These are phyloP conservation scores for Hemibagrus wyckioides DNA, from an alignment of 2,113 vertebrate genomes.

Conservation along the genomic window DNA sequence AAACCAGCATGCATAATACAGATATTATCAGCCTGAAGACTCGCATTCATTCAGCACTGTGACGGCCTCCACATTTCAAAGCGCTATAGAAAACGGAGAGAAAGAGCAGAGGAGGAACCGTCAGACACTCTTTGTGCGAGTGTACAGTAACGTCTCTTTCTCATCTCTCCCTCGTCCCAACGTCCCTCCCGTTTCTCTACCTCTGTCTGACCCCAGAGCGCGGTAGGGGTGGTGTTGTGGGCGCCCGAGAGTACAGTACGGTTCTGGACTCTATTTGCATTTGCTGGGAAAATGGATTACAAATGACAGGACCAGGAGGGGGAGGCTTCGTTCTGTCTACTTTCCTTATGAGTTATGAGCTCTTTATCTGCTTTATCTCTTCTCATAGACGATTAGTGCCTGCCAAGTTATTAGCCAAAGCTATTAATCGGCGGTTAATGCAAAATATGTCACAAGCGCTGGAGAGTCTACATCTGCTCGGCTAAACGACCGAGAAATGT, in stretches of 20 bases:
- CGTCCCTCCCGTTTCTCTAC: background rate
- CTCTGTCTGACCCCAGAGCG: background rate
- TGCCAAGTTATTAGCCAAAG: slow-evolving; percentile 38
- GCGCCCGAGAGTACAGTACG: no score
- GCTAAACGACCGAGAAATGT: slow-evolving; percentile 10
- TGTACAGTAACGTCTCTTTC: background rate
- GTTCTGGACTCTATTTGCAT: background rate
- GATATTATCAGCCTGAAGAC: slow-evolving; percentile 3
- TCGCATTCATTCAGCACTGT: background rate
- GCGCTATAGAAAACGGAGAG: background rate
- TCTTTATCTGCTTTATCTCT: slow-evolving; percentile 15
- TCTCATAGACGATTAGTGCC: slow-evolving; percentile 21
- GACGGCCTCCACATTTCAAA: background rate
- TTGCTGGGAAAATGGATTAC: background rate
- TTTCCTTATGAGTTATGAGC: slow-evolving; percentile 25
- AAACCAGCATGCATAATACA: background rate
- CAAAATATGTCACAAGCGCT: slow-evolving; percentile 17
- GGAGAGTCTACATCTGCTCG: slow-evolving; percentile 27
- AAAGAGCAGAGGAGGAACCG: background rate
- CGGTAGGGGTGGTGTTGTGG: background rate
- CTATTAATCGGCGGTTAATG: slow-evolving; percentile 34
- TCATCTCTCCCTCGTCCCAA: background rate
- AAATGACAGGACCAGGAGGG: background rate
- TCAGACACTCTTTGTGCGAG: background rate
- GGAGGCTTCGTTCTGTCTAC: background rate